Conservation (phyloP, 2,888 invertebrate genomes). For the Agapostemon virescens region DNA sequence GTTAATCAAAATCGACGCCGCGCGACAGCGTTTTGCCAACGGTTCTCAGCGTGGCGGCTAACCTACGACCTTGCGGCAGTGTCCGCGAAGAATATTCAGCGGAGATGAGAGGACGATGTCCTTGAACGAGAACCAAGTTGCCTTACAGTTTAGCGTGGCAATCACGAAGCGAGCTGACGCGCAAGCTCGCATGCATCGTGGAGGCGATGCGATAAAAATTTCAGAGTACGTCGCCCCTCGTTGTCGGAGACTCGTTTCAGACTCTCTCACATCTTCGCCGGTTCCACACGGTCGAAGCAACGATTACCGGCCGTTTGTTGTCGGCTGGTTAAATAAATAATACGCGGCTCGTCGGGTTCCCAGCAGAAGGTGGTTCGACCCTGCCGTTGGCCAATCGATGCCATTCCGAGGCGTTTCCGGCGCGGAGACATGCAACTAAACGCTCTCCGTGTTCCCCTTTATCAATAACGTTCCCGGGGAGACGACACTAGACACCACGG, state of each 20-base stretch:
- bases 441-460: slow-evolving; percentile 10
- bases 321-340: slow-evolving; percentile 63
- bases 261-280: slow-evolving; percentile 26
- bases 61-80: not conserved
- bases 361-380: slow-evolving; percentile 28
- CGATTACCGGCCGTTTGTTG: slow-evolving; percentile 60
- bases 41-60: not conserved
- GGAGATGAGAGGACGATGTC: not conserved
- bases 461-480: slow-evolving; percentile 40
- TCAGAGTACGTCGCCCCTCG: slow-evolving; percentile 51
- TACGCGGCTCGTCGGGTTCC: slow-evolving; percentile 59
- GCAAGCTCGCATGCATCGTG: slow-evolving; percentile 9
- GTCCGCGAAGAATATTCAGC: not conserved
- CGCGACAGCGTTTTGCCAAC: not conserved
- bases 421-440: slow-evolving; percentile 42
- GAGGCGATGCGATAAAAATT: slow-evolving; percentile 54
- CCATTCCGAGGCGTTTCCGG: slow-evolving; percentile 46
- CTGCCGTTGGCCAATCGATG: slow-evolving; percentile 59
- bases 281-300: slow-evolving; percentile 35
- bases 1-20: not conserved
- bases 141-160: not conserved
- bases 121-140: not conserved
- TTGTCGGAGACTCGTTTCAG: slow-evolving; percentile 40
- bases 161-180: slow-evolving; percentile 27
- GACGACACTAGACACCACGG: not conserved